These are phyloP conservation scores for Oenanthe oenanthe DNA, from an alignment of 2,113 vertebrate genomes.

Conservation along the genomic window DNA sequence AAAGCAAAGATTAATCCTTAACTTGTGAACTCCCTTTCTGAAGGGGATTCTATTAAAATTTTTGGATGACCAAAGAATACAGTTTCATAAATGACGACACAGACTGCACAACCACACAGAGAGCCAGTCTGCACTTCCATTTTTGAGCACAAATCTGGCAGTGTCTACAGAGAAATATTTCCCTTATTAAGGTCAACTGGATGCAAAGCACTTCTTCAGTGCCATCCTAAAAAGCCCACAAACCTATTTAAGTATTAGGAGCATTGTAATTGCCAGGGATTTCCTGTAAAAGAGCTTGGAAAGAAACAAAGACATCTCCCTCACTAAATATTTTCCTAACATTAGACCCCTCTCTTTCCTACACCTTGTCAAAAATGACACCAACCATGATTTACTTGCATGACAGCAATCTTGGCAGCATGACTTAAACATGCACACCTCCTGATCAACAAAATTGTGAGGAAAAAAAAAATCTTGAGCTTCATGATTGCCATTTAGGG, in stretches of 20 bases:
- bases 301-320: background rate
- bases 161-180: constrained; percentile 32
- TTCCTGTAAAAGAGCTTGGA: background rate
- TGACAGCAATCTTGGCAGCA: background rate
- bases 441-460: background rate
- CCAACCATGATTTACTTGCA: background rate
- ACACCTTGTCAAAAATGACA: background rate
- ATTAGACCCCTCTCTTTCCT: background rate
- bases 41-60: background rate
- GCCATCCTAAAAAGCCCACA: constrained; percentile 18
- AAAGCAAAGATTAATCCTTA: background rate
- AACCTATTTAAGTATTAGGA: background rate
- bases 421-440: background rate
- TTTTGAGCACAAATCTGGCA: constrained; percentile 62
- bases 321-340: background rate
- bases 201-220: constrained; percentile 8
- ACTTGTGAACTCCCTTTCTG: background rate
- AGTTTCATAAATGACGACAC: background rate
- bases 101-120: constrained; percentile 4
- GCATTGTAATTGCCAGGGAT: background rate
- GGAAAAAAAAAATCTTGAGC: background rate
- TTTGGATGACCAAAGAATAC: constrained; percentile 10
- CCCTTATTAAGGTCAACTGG: constrained; percentile 60
- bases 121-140: constrained; percentile 34
- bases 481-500: background rate